Base-by-base conservation (phyloP, 2,888 invertebrate genomes). In the Charanyca ferruginea region DNA sequence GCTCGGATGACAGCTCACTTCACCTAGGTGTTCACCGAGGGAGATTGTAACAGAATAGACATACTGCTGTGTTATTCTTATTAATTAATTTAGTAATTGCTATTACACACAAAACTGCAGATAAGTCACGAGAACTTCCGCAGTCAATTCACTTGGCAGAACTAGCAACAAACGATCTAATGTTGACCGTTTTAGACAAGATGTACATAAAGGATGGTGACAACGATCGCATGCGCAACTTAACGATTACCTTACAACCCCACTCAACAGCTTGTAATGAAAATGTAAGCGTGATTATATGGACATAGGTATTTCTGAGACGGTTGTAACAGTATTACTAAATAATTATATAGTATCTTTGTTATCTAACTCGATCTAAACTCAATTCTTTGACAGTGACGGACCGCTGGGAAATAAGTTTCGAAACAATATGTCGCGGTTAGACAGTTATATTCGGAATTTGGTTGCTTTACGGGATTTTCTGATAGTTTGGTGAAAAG, bases 181-280 rank as follows among this genome's bases (percentile, higher is more conserved):
- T 66, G 73, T 59, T 76, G 68, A 61, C 74, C 57, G 69, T 79
- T 85, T 83, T 78, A 77, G 72, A 76, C 68, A 70, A 70, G 63
- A 71, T 72, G 77, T 81, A 84, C 87, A 88, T 88, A 89, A 85
- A 83, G 87, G 86, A 77, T 81, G 73, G 75, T 85, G 91, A 90
- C 90, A 90, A 90, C 87, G 79, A 90, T 90, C 88, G 72, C 73
- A 69, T 79, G 83, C 84, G 83, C 79, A 84, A 83, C 86, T 61
- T 67, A 73, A 53, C 77, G 90, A 91, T 91, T 90, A 87, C 91
- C 90, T 79, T 57, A 25, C 80, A 85, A 88, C 89, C 87, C 73
- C 41, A 70, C 70, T 78, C 77, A 78, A 84, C 82, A 74, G 81
- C 79, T 86, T 69, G 83, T 87, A 89, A 89, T 89, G 88, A 88